Conservation (phyloP, 2,888 invertebrate species). For the Hirtodrosophila confusa region DNA sequence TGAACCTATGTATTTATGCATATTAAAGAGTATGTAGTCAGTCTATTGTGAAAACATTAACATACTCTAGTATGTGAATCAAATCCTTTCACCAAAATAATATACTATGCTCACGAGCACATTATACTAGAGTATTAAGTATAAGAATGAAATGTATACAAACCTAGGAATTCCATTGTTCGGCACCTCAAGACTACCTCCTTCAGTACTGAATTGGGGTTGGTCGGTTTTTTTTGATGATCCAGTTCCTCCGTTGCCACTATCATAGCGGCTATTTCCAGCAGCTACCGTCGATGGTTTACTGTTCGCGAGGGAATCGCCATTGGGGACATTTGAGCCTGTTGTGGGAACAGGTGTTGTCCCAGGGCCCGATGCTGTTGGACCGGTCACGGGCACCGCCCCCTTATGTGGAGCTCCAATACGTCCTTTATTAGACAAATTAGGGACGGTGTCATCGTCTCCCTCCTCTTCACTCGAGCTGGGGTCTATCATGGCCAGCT, state of each 20-base stretch:
- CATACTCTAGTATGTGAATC: no score
- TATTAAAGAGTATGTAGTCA: no score
- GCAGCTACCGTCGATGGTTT: slow-evolving; percentile 49
- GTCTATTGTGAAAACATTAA: no score
- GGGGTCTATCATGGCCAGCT: slow-evolving; percentile 93
- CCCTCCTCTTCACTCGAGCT: slow-evolving; percentile 98
- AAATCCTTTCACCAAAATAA: no score
- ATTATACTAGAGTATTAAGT: background rate
- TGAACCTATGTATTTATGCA: no score
- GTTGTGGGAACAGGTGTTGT: slow-evolving; percentile 19
- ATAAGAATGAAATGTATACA: slow-evolving; percentile 11
- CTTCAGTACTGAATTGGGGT: slow-evolving; percentile 64
- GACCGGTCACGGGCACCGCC: slow-evolving; percentile 54
- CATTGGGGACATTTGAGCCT: slow-evolving; percentile 84
- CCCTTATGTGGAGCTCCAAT: slow-evolving; percentile 59
- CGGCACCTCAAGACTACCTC: slow-evolving; percentile 82
- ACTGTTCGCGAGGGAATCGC: slow-evolving; percentile 75
- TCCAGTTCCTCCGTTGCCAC: slow-evolving; percentile 71
- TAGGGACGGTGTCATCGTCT: slow-evolving; percentile 92
- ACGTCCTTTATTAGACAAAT: slow-evolving; percentile 81
- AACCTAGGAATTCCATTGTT: slow-evolving; percentile 81
- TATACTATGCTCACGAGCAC: background rate
- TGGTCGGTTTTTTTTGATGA: slow-evolving; percentile 52
- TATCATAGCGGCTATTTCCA: slow-evolving; percentile 62
- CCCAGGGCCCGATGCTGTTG: slow-evolving; percentile 14